Percentiles rank a stretch among this genome's conserved stretches.
Conservation (phyloP, 2,113 vertebrate species). For the Megaceryle maxima region DNA sequence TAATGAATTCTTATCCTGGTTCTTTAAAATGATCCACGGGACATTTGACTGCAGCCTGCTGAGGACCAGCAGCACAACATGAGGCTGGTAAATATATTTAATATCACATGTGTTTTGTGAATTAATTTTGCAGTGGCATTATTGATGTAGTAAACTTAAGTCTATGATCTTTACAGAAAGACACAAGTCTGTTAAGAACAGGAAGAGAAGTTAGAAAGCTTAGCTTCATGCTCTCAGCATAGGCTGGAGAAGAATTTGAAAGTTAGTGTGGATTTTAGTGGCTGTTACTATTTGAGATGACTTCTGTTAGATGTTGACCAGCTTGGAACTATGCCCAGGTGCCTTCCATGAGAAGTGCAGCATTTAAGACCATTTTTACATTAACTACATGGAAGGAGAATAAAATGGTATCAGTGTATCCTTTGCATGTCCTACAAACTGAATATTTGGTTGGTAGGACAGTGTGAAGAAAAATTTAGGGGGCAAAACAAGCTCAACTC, state of each 20-base stretch:
- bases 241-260: not conserved
- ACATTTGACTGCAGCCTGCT: not conserved
- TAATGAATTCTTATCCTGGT: not conserved
- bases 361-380: not conserved
- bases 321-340: not conserved
- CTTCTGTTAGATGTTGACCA: not conserved
- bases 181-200: not conserved
- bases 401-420: not conserved
- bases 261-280: not conserved
- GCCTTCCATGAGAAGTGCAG: not conserved
- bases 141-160: not conserved
- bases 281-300: not conserved
- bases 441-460: not conserved
- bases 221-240: not conserved
- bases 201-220: not conserved
- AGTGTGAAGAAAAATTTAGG: not conserved
- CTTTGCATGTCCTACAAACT: not conserved
- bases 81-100: slow-evolving; percentile 6
- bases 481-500: not conserved
- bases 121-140: not conserved
- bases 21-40: not conserved
- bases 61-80: not conserved
- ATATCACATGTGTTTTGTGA: not conserved
- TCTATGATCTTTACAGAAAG: not conserved
- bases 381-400: not conserved